Evolutionary conservation across 2,888 invertebrate genomes (phyloP).

Genomic region (Tanytarsus gracilentus): DNA sequence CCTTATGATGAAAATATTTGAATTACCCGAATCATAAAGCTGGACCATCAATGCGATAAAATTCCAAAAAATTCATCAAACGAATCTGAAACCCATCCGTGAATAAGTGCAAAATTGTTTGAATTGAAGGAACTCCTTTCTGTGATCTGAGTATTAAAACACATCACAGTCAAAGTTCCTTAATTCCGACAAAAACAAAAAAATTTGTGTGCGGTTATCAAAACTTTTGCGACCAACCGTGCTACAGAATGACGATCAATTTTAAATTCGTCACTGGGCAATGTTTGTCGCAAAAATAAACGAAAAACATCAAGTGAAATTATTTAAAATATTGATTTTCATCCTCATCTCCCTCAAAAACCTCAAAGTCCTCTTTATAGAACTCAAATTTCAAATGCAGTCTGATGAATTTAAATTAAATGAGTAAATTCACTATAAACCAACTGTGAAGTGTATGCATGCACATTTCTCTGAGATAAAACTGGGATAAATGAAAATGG

Average conservation of each 20-base stretch:
- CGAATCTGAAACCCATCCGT: not conserved
- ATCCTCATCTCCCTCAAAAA: too few relatives aligned
- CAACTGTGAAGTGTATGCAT: too few relatives aligned
- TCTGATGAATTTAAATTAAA: too few relatives aligned
- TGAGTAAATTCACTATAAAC: too few relatives aligned
- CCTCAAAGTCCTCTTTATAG: too few relatives aligned
- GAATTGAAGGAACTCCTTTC: conserved; percentile 15
- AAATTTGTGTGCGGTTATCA: not conserved
- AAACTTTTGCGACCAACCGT: conserved; percentile 6
- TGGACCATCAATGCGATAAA: conserved; percentile 18
- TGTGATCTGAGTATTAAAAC: conserved; percentile 4
- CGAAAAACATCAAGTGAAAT: not conserved
- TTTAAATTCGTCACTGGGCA: conserved; percentile 1
- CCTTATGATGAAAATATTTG: conserved; percentile 4
- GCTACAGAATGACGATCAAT: not conserved
- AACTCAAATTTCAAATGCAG: too few relatives aligned
- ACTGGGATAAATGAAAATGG: conserved; percentile 1
- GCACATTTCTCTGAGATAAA: too few relatives aligned
- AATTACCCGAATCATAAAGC: conserved; percentile 7
- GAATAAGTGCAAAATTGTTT: not conserved
- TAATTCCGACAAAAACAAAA: not conserved
- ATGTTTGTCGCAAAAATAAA: conserved; percentile 11
- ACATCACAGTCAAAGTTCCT: conserved; percentile 14
- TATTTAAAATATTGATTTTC: not conserved
- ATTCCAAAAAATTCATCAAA: not conserved